Evolutionary conservation across 2,797 vertebrate species (phyloP), one percentile per base, ranked within the genome.

Genomic region (Macroramphosus scolopax): DNA sequence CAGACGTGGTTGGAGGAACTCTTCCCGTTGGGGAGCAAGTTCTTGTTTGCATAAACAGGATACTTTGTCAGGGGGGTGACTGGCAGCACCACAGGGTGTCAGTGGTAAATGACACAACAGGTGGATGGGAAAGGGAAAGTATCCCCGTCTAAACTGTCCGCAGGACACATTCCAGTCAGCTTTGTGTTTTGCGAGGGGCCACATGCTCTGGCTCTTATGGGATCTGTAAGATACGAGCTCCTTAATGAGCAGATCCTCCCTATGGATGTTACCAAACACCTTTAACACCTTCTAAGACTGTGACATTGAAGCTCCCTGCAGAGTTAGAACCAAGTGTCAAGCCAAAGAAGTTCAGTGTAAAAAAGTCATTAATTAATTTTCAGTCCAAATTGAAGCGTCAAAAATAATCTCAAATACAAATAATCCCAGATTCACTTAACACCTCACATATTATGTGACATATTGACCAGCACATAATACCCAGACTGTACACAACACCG

Each of bases 301-400:
- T 22, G 20, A 22, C 20, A 22, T 3, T 22, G 20, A 22, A 22
- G 6, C 6, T 22, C 3, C 6, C 20, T 22, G 20, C 20, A 22
- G 20, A 3, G 20, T 6, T 22, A n/a, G n/a, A n/a, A n/a, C n/a
- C 6, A 32, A 5, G 3, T 30, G 15, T 20, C 8, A 3, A 11
- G 11, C 17, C 5, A 17, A 45, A 31, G n/a, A n/a, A n/a, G n/a
- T n/a, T n/a, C n/a, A n/a, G n/a, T n/a, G n/a, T n/a, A n/a, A n/a
- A n/a, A n/a, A n/a, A n/a, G n/a, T n/a, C n/a, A n/a, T n/a, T n/a
- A n/a, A n/a, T 5, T 8, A 14, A 3, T 29, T 48, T 12, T 65
- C 76, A 76, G 77, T 81, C 78, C 72, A 66, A 45, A 50, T 0
- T 42, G 30, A 72, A 75, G 61, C 46, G 42, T 78, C 51, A n/a